Percentiles rank a stretch among this genome's conserved stretches.
Conservation (phyloP, 2,113 vertebrate genomes). For the Stigmatopora nigra region DNA sequence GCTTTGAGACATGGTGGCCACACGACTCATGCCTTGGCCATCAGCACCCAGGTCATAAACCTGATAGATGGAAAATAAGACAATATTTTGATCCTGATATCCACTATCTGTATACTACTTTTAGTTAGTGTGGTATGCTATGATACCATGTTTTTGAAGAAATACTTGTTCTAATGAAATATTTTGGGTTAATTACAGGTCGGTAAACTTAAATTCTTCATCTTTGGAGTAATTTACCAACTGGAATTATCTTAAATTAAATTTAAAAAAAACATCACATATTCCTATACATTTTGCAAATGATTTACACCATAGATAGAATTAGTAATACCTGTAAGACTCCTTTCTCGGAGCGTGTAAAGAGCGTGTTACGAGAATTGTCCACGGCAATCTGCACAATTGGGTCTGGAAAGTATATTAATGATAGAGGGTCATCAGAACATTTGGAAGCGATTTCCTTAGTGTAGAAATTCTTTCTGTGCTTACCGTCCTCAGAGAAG, state of each 20-base stretch:
- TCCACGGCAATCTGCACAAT: slow-evolving; percentile 93
- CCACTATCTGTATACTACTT: too few relatives aligned
- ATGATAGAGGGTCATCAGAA: neutral
- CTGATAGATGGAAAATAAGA: slow-evolving; percentile 55
- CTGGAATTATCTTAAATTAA: too few relatives aligned
- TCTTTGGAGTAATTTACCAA: too few relatives aligned
- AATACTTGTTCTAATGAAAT: too few relatives aligned
- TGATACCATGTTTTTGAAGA: too few relatives aligned
- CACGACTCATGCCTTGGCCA: slow-evolving; percentile 86
- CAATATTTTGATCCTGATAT: neutral
- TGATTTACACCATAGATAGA: neutral
- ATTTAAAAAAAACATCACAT: neutral
- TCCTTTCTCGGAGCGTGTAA: slow-evolving; percentile 92
- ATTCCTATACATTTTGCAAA: neutral
- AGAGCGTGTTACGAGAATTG: slow-evolving; percentile 86
- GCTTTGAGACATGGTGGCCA: slow-evolving; percentile 90
- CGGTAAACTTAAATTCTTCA: too few relatives aligned
- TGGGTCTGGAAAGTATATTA: slow-evolving; percentile 73
- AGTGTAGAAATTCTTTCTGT: neutral
- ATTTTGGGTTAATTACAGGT: too few relatives aligned
- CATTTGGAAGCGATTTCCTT: neutral
- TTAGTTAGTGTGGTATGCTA: too few relatives aligned
- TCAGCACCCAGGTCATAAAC: slow-evolving; percentile 90
- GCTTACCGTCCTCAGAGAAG: slow-evolving; percentile 92
- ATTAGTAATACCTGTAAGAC: slow-evolving; percentile 79